Evolutionary conservation across 2,797 vertebrate genomes (phyloP), one percentile per base, ranked within the genome.

Genomic region (Sebastes minor): DNA sequence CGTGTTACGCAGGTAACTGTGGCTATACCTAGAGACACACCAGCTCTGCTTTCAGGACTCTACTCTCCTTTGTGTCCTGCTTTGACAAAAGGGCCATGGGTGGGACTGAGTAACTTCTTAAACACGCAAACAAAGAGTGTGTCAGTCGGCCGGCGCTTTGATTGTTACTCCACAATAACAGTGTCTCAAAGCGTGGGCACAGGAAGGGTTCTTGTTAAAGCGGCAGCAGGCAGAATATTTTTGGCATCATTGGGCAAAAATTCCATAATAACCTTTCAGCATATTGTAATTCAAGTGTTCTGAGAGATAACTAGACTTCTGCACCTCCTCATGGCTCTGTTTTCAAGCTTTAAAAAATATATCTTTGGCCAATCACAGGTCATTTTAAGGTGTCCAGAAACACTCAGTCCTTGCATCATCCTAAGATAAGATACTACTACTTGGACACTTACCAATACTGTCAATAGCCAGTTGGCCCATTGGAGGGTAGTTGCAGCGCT

Each of bases 401-500:
- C 27, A 49, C 30, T 56, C 3, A 32, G 9, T 28, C 33, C 9
- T 68, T 20, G 9, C 14, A 28, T 16, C 28, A 33, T 72, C 14
- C 8, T 6, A 23, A 28, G 1, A 52, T 52, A 30, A 67, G 27
- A 52, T 30, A 49, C n/a, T 23, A 46, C n/a, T 23, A 4, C 30
- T 35, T 52, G 11, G 4, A 38, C 23, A 89, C 97, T 96, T 96
- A 98, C 97, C 95, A 86, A 93, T 94, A 91, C 94, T 96, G 88
- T 97, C 94, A 86, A 94, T 93, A 63, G 94, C 91, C 81, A 98
- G 94, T 62, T 96, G 96, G 85, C 96, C 95, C 33, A 97, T 94
- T 59, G 96, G 96, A 77, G 97, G 97, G 94, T 97, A 97, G 93
- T 97, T 95, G 63, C 98, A 97, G 80, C 97, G 96, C 46, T 95